These are phyloP conservation scores for Protobothrops flavoviridis DNA, from an alignment of 2,113 vertebrate species.

Conservation along the genomic window DNA sequence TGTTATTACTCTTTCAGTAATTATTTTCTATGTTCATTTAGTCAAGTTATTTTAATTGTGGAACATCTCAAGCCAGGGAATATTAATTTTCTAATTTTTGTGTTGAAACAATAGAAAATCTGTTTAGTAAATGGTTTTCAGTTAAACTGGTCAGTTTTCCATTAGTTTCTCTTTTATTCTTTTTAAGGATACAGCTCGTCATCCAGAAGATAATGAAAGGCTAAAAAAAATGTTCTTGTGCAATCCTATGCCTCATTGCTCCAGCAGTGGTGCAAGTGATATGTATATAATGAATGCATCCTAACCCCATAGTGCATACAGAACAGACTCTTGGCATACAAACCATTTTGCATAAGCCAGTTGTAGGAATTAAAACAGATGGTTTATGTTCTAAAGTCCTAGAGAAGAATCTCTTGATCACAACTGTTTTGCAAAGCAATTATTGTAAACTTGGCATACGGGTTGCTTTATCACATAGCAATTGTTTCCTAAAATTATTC, in stretches of 20 bases:
- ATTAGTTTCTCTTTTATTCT: background rate
- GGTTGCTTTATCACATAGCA: conserved; percentile 39
- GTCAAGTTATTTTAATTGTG: background rate
- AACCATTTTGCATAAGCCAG: background rate
- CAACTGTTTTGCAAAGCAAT: conserved; percentile 36
- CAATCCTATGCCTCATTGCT: background rate
- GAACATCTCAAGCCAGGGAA: conserved; percentile 27
- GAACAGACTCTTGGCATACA: background rate
- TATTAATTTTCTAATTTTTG: conserved; percentile 14
- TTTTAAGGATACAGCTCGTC: background rate
- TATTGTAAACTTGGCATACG: conserved; percentile 44
- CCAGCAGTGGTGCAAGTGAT: background rate
- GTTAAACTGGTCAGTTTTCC: conserved; percentile 28
- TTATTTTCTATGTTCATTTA: conserved; percentile 12
- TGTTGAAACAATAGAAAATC: conserved; percentile 21
- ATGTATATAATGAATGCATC: background rate
- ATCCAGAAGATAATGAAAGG: background rate
- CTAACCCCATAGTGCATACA: background rate
- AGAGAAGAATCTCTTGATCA: background rate
- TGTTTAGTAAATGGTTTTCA: conserved; percentile 22
- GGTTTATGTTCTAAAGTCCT: background rate
- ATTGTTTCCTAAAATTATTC: conserved; percentile 24
- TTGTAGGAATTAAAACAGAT: background rate
- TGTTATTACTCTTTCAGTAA: background rate
- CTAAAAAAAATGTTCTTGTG: background rate